Evolutionary conservation across 1,140 invertebrate genomes (phyloP).

Genomic region (Sweltsa coloradensis): DNA sequence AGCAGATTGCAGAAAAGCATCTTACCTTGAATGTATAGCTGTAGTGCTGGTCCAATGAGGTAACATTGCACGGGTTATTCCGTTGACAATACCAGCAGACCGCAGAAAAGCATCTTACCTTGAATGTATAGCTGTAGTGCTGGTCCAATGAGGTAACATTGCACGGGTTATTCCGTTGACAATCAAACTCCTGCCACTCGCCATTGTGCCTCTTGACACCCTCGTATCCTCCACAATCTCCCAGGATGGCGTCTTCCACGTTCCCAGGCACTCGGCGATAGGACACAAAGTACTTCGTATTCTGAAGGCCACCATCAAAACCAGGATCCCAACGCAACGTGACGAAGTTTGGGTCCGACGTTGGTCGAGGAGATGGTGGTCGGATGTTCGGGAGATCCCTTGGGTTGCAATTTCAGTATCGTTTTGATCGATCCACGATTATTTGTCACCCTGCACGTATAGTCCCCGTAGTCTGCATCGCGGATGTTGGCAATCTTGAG

Average conservation of each 20-base stretch:
- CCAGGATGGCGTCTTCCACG: constrained; percentile 21
- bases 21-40: constrained; percentile 63
- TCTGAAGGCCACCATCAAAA: constrained; percentile 76
- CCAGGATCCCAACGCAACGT: constrained; percentile 72
- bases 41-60: constrained; percentile 67
- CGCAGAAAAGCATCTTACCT: constrained; percentile 31
- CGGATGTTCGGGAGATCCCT: constrained; percentile 74
- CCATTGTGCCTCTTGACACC: constrained; percentile 25
- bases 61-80: constrained; percentile 78
- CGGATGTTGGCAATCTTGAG: constrained; percentile 63
- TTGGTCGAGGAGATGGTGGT: constrained; percentile 51
- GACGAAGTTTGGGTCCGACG: constrained; percentile 60
- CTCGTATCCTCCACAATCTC: not conserved
- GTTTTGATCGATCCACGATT: constrained; percentile 45
- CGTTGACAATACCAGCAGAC: constrained; percentile 54
- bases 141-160: constrained; percentile 72
- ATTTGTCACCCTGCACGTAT: constrained; percentile 66
- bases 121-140: constrained; percentile 69
- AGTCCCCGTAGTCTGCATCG: constrained; percentile 76
- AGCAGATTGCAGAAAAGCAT: not conserved
- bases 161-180: constrained; percentile 71
- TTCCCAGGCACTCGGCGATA: constrained; percentile 49
- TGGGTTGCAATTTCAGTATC: constrained; percentile 65
- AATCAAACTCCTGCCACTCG: constrained; percentile 69
- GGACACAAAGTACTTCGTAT: constrained; percentile 73